Evolutionary conservation across 2,888 invertebrate species (phyloP), one percentile per base, ranked within the genome.

Genomic region (Tillus elongatus): DNA sequence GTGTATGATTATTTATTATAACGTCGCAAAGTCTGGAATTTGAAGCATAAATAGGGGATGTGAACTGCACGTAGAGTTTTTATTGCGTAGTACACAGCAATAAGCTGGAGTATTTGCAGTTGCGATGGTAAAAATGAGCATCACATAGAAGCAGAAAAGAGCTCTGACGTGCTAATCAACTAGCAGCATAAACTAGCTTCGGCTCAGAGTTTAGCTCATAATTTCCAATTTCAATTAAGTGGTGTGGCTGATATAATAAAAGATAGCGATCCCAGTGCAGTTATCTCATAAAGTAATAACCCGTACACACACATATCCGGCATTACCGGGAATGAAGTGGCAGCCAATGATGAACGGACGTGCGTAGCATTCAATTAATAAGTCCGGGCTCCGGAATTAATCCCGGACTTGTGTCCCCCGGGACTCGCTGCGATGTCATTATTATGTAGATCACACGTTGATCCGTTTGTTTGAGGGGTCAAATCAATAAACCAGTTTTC

Each of bases 371-470:
- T 64, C 62, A 62, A 63, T 63, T 64, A 63, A 63, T 63, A 63
- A 64, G 60, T 61, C 60, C 58, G 48, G 54, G 54, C 54, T 53
- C 52, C 53, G 58, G 57, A 62, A 62, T 61, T 63, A 63, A 64
- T 64, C 64, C 63, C 39, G 59, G 56, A 59, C 62, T 58, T 56
- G 61, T 61, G 60, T 61, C 60, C 58, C 57, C 47, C 47, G 57
- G 59, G 61, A 58, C 54, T 53, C 52, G n/a, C n/a, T 50, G 54
- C 56, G 54, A 57, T 60, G 60, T 64, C 64, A 64, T 66, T 66
- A 66, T 65, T 65, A 66, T 66, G 65, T 64, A 66, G 64, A 66
- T 66, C 66, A 64, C 62, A 63, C 60, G 60, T 60, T 63, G 64
- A 65, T 64, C 64, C 63, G 62, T 61, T 60, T 61, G 60, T 58